These are phyloP conservation scores for Onthophagus sagittarius DNA, from an alignment of 2,888 invertebrate genomes.

Conservation along the genomic window DNA sequence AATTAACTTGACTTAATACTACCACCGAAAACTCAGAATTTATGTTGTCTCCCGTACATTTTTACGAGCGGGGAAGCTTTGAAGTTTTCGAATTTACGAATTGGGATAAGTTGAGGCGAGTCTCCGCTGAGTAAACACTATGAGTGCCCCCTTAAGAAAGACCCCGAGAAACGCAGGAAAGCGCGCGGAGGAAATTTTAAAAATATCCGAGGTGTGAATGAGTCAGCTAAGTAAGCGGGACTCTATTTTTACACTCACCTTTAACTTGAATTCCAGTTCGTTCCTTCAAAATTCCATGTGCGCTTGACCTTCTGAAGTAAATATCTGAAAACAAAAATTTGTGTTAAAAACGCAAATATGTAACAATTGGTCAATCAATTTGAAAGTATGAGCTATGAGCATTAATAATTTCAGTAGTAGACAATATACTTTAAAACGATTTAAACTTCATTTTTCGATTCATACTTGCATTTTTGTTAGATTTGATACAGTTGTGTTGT, in stretches of 20 bases:
- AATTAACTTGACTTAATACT: not conserved
- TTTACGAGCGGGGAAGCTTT: slow-evolving; percentile 14
- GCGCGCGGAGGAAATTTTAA: slow-evolving; percentile 8
- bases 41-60: slow-evolving; percentile 1
- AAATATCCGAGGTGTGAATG: slow-evolving; percentile 12
- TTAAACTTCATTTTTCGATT: too few species aligned
- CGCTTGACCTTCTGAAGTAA: slow-evolving; percentile 3
- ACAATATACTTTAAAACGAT: too few species aligned
- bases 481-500: too few species aligned
- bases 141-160: not conserved
- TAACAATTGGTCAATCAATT: too few species aligned
- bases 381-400: too few species aligned
- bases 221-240: not conserved
- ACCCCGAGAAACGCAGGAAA: not conserved
- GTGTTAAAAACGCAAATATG: not conserved
- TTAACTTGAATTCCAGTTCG: slow-evolving; percentile 4
- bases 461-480: too few species aligned
- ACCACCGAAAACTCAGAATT: not conserved
- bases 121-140: slow-evolving; percentile 11
- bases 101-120: slow-evolving; percentile 15
- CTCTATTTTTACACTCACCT: slow-evolving; percentile 7
- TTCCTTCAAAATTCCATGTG: slow-evolving; percentile 1
- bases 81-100: slow-evolving; percentile 19
- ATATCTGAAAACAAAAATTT: not conserved
- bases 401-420: too few species aligned